Percentiles rank a stretch among this genome's conserved stretches.
Conservation (phyloP, 2,888 invertebrate genomes). For the Scotopteryx bipunctaria region DNA sequence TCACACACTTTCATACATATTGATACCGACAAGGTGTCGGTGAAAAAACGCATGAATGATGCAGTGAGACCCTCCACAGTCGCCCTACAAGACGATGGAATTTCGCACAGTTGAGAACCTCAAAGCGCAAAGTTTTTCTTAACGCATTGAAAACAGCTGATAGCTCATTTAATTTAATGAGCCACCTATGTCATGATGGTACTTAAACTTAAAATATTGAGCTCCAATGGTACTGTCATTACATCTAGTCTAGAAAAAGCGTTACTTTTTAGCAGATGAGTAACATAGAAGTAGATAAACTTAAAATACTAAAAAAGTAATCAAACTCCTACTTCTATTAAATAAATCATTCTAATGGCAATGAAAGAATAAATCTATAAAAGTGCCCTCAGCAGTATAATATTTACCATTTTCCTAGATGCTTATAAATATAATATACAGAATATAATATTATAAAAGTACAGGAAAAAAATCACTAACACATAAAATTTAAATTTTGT, state of each 20-base stretch:
- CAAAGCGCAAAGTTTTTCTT: conserved; percentile 71
- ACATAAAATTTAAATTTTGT: too few species aligned
- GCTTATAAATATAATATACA: too few species aligned
- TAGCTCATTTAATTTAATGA: conserved; percentile 79
- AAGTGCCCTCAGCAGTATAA: too few species aligned
- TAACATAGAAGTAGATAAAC: neutral
- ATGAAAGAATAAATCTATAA: too few species aligned
- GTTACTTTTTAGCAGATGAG: neutral
- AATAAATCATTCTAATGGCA: too few species aligned
- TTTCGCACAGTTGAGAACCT: conserved; percentile 70
- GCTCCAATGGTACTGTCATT: conserved; percentile 16
- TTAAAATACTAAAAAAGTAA: neutral
- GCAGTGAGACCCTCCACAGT: conserved; percentile 73
- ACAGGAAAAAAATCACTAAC: too few species aligned
- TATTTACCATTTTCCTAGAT: too few species aligned
- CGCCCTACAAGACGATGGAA: conserved; percentile 75
- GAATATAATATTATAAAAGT: too few species aligned
- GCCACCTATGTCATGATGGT: conserved; percentile 47
- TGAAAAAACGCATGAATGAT: conserved; percentile 80
- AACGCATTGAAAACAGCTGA: conserved; percentile 65
- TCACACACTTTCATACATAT: conserved; percentile 74
- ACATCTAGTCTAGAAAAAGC: neutral
- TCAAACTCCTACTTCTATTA: neutral
- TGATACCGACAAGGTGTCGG: conserved; percentile 76
- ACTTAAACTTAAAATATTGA: conserved; percentile 31